These are phyloP conservation scores for Carapus acus DNA, from an alignment of 2,797 vertebrate genomes.

Conservation along the genomic window DNA sequence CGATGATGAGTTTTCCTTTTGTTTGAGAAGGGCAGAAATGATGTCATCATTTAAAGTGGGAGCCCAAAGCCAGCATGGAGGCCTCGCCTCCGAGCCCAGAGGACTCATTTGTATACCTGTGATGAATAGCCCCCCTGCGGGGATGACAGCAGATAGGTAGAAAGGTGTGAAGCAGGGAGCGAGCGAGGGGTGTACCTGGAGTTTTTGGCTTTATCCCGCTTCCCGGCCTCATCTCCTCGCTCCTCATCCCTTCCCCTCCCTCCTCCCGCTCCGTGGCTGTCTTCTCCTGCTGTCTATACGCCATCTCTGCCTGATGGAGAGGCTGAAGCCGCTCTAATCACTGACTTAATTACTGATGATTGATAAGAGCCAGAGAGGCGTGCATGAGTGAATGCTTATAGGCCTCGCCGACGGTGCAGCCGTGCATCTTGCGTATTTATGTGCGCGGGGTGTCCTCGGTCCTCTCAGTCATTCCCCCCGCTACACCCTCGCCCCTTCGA, in stretches of 20 bases:
- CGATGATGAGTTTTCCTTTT: slow-evolving; percentile 68
- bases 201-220: slow-evolving; percentile 14
- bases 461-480: background rate
- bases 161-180: slow-evolving; percentile 1
- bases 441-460: slow-evolving; percentile 12
- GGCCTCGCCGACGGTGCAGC: slow-evolving; percentile 1
- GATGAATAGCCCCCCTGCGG: slow-evolving; percentile 54
- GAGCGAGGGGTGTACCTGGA: background rate
- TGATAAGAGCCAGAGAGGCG: slow-evolving; percentile 52
- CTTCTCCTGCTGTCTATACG: slow-evolving; percentile 15
- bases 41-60: slow-evolving; percentile 63
- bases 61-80: slow-evolving; percentile 40
- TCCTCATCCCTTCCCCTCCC: slow-evolving; percentile 6
- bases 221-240: slow-evolving; percentile 25
- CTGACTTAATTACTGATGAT: slow-evolving; percentile 65
- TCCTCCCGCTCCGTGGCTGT: slow-evolving; percentile 4
- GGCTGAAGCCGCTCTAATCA: slow-evolving; percentile 49
- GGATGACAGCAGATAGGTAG: slow-evolving; percentile 11
- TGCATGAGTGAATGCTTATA: slow-evolving; percentile 15
- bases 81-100: slow-evolving; percentile 35
- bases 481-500: slow-evolving; percentile 7
- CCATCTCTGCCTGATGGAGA: slow-evolving; percentile 46
- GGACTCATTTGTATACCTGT: slow-evolving; percentile 36
- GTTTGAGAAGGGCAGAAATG: slow-evolving; percentile 63
- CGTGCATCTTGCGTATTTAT: slow-evolving; percentile 16